Evolutionary conservation across 2,113 vertebrate species (phyloP).

Genomic region (Protobothrops mucrosquamatus): DNA sequence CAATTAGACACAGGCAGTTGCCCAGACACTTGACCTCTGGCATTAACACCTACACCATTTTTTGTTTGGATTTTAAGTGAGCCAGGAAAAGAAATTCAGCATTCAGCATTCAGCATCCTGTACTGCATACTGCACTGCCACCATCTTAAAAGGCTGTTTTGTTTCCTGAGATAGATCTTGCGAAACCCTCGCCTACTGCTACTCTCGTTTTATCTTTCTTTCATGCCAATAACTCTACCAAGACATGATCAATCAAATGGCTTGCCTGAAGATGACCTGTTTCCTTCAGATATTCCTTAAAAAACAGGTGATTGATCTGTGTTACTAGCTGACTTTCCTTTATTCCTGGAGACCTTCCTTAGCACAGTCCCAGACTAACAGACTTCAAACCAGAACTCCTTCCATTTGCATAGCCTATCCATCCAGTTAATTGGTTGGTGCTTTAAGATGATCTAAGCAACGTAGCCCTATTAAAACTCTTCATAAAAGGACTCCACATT

Average conservation of each 20-base stretch:
- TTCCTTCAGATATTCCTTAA: background rate
- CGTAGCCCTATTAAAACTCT: constrained; percentile 18
- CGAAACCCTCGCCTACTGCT: background rate
- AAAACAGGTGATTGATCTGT: background rate
- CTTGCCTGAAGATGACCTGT: background rate
- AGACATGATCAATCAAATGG: background rate
- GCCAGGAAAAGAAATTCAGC: background rate
- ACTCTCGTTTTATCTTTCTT: background rate
- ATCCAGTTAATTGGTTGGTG: background rate
- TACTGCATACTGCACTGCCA: background rate
- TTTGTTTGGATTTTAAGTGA: background rate
- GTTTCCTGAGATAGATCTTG: background rate
- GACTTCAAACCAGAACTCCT: constrained; percentile 11
- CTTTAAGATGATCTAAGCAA: constrained; percentile 19
- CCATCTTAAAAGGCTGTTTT: background rate
- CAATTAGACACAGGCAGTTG: background rate
- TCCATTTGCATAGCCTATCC: background rate
- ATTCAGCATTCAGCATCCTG: background rate
- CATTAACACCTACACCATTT: background rate
- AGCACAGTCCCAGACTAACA: background rate
- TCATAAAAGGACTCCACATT: background rate
- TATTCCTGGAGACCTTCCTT: background rate
- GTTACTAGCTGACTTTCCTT: background rate
- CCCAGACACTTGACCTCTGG: background rate
- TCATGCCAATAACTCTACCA: background rate